phyloP scores from a whole-genome alignment of 2,113 vertebrate species.

The Chloroceryle aenea region DNA sequence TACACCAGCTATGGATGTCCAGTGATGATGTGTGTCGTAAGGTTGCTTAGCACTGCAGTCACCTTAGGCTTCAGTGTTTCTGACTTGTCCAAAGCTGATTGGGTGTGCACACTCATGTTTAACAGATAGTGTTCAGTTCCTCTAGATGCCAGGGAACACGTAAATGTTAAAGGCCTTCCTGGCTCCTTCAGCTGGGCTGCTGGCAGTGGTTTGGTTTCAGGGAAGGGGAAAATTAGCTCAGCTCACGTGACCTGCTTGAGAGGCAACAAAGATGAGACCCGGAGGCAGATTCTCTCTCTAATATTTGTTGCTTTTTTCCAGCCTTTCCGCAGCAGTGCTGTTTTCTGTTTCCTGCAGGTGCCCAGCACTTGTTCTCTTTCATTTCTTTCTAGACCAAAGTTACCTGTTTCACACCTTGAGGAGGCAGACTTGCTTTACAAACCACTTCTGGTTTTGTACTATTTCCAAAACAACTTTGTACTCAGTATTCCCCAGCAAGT shows the following conservation, averaged over 20 bases:
- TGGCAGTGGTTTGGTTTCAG: background rate
- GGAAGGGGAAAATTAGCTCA: background rate
- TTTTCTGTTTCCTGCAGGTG: background rate
- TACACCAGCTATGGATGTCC: background rate
- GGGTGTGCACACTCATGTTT: background rate
- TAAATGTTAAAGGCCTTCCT: background rate
- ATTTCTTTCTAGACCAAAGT: background rate
- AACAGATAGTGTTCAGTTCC: background rate
- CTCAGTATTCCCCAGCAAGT: background rate
- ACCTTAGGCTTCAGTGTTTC: background rate
- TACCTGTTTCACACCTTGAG: background rate
- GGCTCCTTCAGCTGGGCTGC: background rate
- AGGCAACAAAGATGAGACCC: background rate
- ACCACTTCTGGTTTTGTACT: background rate
- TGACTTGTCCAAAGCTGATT: background rate
- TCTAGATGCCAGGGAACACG: background rate
- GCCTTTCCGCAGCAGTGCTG: background rate
- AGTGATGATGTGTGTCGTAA: background rate
- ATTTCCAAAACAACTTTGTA: background rate
- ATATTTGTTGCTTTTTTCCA: background rate
- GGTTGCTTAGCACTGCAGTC: background rate
- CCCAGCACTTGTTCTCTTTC: background rate
- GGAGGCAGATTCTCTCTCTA: background rate
- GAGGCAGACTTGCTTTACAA: background rate
- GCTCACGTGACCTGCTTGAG: background rate